Conservation (phyloP, 2,888 invertebrate genomes). For the Alentia gelatinosa region DNA sequence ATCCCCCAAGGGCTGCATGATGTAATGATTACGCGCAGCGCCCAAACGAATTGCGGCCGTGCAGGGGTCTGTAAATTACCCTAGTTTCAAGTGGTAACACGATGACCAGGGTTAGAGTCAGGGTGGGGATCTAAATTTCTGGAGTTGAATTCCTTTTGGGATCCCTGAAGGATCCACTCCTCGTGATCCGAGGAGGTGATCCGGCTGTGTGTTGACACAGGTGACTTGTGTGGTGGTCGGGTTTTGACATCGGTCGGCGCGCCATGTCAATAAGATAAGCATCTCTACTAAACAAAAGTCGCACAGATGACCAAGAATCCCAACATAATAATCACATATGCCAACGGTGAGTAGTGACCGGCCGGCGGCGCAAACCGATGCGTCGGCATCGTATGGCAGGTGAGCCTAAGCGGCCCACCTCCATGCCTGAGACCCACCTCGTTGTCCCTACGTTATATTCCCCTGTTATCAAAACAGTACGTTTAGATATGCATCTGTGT, state of each 20-base stretch:
- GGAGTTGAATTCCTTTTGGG: neutral
- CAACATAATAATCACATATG: conserved; percentile 29
- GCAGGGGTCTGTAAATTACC: too few species aligned
- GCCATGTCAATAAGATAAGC: conserved; percentile 37
- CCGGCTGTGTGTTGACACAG: conserved; percentile 39
- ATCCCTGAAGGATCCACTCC: neutral
- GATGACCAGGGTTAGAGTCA: neutral
- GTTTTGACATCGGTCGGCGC: neutral
- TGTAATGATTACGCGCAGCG: too few species aligned
- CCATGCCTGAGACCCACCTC: neutral
- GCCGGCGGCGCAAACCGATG: neutral
- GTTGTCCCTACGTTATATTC: neutral
- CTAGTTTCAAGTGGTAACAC: too few species aligned
- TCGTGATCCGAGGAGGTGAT: neutral
- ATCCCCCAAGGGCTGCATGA: too few species aligned
- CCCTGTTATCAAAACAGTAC: neutral
- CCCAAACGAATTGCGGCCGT: too few species aligned
- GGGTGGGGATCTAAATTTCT: neutral
- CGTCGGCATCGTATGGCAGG: neutral
- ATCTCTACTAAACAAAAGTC: conserved; percentile 39
- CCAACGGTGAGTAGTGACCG: neutral
- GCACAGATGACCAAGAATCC: neutral
- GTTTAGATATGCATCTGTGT: conserved; percentile 19
- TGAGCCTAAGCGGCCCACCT: neutral
- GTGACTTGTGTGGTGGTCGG: conserved; percentile 48